phyloP scores from a whole-genome alignment of 2,113 vertebrate species.

The Haliaeetus leucogaster region DNA sequence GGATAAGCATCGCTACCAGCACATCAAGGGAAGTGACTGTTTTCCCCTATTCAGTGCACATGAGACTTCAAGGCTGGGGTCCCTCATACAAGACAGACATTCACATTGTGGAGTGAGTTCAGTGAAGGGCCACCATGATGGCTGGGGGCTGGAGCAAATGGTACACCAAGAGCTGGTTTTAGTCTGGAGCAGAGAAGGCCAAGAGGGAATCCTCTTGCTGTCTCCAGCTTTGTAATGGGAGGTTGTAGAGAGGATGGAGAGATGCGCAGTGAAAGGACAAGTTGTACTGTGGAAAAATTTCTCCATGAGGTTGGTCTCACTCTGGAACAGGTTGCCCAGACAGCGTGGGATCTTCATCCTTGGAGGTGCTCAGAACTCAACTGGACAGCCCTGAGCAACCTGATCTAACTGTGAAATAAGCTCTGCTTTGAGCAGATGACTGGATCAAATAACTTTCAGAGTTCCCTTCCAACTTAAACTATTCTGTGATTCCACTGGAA shows the following conservation, averaged over 20 bases:
- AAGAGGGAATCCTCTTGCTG: background rate
- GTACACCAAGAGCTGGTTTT: background rate
- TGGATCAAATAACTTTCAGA: background rate
- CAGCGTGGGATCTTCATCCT: background rate
- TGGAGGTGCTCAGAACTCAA: background rate
- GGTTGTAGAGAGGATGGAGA: background rate
- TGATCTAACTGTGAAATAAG: background rate
- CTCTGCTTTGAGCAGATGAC: background rate
- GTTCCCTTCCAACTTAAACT: background rate
- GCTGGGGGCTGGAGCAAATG: background rate
- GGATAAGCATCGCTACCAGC: accelerated
- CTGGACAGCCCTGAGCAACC: background rate
- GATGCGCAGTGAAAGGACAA: background rate
- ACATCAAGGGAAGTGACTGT: background rate
- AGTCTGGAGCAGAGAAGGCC: background rate
- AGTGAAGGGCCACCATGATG: background rate
- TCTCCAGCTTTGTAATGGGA: background rate
- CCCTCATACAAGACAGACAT: background rate
- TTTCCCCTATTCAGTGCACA: background rate
- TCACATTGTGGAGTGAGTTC: background rate
- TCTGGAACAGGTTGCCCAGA: background rate
- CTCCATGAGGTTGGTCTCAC: background rate
- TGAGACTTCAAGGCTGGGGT: background rate
- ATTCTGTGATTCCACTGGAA: background rate
- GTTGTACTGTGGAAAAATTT: background rate